A percentile compares a stretch with the other conserved stretches of the same genome.
Evolutionary conservation across 2,797 vertebrate genomes (phyloP).

Genomic region (Epinephelus awoara): DNA sequence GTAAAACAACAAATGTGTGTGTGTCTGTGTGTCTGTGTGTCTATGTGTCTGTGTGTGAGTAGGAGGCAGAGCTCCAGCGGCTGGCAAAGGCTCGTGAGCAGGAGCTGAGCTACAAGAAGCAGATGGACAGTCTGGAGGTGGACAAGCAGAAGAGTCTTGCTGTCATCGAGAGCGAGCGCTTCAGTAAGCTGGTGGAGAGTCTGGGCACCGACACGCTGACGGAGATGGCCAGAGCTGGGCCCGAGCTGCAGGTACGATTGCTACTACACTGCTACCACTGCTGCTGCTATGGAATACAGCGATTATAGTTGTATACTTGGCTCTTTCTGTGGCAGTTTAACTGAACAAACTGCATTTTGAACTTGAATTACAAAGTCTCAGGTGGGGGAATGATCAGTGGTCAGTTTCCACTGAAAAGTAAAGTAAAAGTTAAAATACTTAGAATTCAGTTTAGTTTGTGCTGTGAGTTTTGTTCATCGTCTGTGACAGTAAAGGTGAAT

Average conservation of each 20-base stretch:
- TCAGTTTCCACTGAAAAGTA: too few relatives aligned
- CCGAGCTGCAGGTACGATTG: constrained; percentile 89
- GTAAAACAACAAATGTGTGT: neutral
- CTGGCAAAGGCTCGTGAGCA: constrained; percentile 87
- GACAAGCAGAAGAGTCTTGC: constrained; percentile 86
- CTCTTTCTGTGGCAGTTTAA: too few relatives aligned
- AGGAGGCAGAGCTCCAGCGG: constrained; percentile 90
- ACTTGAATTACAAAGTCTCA: too few relatives aligned
- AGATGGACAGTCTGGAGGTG: constrained; percentile 86
- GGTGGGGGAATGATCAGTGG: too few relatives aligned
- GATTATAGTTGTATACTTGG: too few relatives aligned
- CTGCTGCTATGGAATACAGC: neutral
- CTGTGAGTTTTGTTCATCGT: too few relatives aligned
- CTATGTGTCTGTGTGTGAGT: neutral
- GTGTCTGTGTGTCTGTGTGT: constrained; percentile 1
- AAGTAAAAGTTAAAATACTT: too few relatives aligned
- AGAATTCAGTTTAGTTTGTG: too few relatives aligned
- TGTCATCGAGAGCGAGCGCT: constrained; percentile 86
- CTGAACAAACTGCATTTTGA: too few relatives aligned
- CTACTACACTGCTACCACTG: neutral
- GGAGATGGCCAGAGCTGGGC: constrained; percentile 90
- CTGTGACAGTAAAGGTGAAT: too few relatives aligned
- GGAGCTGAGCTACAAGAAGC: constrained; percentile 86
- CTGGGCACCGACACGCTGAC: constrained; percentile 87
- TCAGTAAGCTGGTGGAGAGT: constrained; percentile 84